Evolutionary conservation across 1,140 invertebrate genomes (phyloP).

Genomic region (Macrosteles quadrilineatus): DNA sequence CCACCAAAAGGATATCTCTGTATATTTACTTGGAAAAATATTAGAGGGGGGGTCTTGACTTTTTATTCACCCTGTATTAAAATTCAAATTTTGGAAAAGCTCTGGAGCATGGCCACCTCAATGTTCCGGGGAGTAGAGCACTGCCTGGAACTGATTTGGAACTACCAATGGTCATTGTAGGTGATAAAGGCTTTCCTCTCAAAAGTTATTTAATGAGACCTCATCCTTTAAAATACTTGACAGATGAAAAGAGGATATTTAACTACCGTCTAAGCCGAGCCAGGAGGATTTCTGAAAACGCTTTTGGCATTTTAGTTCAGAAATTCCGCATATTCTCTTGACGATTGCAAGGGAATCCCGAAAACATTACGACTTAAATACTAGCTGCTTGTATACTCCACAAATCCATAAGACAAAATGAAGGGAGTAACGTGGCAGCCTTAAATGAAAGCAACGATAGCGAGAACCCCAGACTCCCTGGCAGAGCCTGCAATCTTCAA

Average conservation of each 20-base stretch:
- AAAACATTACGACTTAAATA: slow-evolving; percentile 17
- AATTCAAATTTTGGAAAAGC: slow-evolving; percentile 35
- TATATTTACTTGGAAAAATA: too few relatives aligned
- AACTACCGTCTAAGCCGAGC: slow-evolving; percentile 45
- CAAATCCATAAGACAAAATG: slow-evolving; percentile 23
- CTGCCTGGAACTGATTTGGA: slow-evolving; percentile 28
- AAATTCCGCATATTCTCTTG: slow-evolving; percentile 40
- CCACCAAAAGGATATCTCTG: too few relatives aligned
- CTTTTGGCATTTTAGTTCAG: slow-evolving; percentile 46
- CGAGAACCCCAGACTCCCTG: slow-evolving; percentile 29
- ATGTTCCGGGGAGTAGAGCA: slow-evolving; percentile 31
- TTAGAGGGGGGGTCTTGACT: too few relatives aligned
- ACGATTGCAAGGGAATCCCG: slow-evolving; percentile 7
- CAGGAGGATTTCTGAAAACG: slow-evolving; percentile 45
- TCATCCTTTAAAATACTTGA: slow-evolving; percentile 41
- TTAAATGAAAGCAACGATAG: slow-evolving; percentile 30
- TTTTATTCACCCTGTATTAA: too few relatives aligned
- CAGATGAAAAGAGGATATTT: slow-evolving; percentile 42
- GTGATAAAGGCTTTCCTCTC: slow-evolving; percentile 49
- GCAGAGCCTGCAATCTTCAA: not conserved
- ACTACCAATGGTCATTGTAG: slow-evolving; percentile 44
- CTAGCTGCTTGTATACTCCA: slow-evolving; percentile 20
- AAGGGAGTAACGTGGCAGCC: slow-evolving; percentile 16
- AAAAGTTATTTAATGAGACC: slow-evolving; percentile 47
- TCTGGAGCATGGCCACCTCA: slow-evolving; percentile 33